Percentiles rank a stretch among this genome's conserved stretches.
Conservation (phyloP, 1,140 invertebrate genomes). For the Reticulitermes speratus region DNA sequence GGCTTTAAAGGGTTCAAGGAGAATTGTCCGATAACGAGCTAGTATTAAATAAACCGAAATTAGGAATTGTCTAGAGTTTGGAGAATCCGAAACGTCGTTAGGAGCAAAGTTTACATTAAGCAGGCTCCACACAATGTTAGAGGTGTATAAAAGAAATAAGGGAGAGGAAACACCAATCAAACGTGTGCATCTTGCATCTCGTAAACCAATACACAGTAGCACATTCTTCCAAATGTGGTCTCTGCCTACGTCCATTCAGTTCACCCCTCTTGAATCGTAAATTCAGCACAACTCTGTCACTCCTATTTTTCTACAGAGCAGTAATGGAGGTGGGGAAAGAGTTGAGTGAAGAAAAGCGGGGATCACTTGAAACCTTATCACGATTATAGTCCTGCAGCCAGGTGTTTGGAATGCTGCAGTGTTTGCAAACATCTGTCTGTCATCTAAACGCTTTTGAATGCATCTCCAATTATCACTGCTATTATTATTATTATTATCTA, state of each 20-base stretch:
- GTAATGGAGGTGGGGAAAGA: neutral
- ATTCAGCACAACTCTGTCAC: neutral
- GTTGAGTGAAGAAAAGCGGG: neutral
- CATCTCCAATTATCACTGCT: neutral
- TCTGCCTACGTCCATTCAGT: neutral
- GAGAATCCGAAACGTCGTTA: no score
- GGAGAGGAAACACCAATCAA: neutral
- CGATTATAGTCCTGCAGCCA: neutral
- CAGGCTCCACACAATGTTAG: no score
- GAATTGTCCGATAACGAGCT: no score
- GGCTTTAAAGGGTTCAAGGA: no score
- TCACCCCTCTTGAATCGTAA: neutral
- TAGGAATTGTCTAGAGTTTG: no score
- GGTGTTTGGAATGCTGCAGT: neutral
- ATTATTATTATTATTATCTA: neutral
- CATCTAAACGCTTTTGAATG: neutral
- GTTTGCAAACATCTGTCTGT: slow-evolving; percentile 10
- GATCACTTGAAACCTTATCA: neutral
- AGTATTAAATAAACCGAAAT: no score
- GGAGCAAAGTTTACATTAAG: no score
- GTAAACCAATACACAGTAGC: neutral
- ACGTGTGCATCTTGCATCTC: neutral
- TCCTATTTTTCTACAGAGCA: neutral
- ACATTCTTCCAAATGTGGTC: neutral
- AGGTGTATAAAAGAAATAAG: neutral